A percentile compares a stretch with the other conserved stretches of the same genome.
phyloP scores from a whole-genome alignment of 2,113 vertebrate species.

The Tursiops truncatus region DNA sequence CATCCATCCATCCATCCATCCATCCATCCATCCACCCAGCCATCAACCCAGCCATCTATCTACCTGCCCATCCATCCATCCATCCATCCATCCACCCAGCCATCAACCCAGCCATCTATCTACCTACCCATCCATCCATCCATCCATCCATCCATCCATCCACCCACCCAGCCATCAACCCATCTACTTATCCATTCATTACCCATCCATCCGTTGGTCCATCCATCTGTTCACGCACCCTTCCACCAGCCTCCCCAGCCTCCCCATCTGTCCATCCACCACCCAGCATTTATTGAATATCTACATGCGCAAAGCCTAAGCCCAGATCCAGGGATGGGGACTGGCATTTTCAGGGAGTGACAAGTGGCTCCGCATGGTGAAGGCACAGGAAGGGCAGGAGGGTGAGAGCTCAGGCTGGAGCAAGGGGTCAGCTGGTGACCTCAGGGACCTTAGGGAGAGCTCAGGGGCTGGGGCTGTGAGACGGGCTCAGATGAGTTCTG shows the following conservation, averaged over 20 bases:
- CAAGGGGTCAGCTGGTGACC: not conserved
- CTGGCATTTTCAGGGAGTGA: not conserved
- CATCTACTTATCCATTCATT: not conserved
- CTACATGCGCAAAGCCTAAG: not conserved
- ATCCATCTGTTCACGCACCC: not conserved
- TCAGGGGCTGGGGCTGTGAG: not conserved
- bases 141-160: not conserved
- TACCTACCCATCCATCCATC: too few species aligned
- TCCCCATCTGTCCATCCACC: not conserved
- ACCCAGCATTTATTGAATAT: not conserved
- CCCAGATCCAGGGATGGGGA: not conserved
- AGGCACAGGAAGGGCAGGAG: not conserved
- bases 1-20: not conserved
- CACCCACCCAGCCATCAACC: not conserved
- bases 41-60: not conserved
- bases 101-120: too few species aligned
- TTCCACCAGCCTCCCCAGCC: not conserved
- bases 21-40: not conserved
- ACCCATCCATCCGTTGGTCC: not conserved
- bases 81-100: too few species aligned
- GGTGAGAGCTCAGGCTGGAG: not conserved
- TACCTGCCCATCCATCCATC: too few species aligned
- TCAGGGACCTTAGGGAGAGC: not conserved
- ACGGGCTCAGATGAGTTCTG: not conserved
- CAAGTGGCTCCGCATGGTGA: not conserved